Conservation (phyloP, 2,797 vertebrate genomes). For the Falco cherrug region DNA sequence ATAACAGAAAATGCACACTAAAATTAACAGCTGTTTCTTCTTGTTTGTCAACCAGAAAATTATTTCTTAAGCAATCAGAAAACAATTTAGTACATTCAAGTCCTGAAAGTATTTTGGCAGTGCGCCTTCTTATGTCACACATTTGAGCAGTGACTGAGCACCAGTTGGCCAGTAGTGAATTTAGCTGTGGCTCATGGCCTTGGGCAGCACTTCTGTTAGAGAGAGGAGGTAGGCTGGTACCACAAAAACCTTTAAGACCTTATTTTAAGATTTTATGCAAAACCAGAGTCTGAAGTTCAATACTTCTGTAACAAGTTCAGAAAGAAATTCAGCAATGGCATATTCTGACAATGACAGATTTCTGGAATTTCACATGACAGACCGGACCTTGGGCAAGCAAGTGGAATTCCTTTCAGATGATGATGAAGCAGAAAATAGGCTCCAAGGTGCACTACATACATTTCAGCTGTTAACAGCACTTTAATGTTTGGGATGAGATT, state of each 20-base stretch:
- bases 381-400: not conserved
- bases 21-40: not conserved
- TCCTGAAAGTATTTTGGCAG: not conserved
- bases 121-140: not conserved
- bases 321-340: not conserved
- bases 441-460: not conserved
- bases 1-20: not conserved
- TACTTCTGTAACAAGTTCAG: not conserved
- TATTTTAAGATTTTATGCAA: not conserved
- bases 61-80: not conserved
- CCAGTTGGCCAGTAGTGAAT: not conserved
- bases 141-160: not conserved
- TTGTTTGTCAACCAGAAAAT: not conserved
- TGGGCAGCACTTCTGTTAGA: not conserved
- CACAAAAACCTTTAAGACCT: not conserved
- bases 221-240: not conserved
- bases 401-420: not conserved
- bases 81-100: not conserved
- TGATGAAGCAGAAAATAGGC: not conserved
- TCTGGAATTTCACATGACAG: not conserved
- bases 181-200: accelerated
- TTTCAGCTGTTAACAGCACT: not conserved
- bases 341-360: not conserved
- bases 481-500: not conserved
- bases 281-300: not conserved